Conservation (phyloP, 2,113 vertebrate genomes). For the Eretmochelys imbricata region DNA sequence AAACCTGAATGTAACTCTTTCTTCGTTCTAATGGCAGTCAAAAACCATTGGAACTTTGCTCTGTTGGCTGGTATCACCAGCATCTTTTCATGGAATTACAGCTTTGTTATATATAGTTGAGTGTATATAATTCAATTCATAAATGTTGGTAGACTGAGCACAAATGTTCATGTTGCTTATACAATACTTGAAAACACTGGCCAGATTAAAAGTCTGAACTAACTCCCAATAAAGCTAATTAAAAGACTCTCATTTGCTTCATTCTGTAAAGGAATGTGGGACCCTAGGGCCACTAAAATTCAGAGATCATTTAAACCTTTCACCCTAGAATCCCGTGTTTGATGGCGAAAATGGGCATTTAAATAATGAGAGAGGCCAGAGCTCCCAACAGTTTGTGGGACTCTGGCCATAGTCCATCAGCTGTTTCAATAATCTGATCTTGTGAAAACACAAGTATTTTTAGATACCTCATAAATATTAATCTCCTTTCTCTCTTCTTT, state of each 20-base stretch:
- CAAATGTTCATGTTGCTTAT: background rate
- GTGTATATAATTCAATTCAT: background rate
- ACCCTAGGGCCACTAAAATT: background rate
- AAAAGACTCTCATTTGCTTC: background rate
- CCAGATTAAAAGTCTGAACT: background rate
- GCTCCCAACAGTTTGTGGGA: background rate
- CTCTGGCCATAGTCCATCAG: background rate
- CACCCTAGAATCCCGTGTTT: background rate
- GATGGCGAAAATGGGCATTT: background rate
- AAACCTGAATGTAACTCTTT: background rate
- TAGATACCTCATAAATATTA: background rate
- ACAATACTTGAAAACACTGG: background rate
- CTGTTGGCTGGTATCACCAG: fast-evolving
- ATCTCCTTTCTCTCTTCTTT: background rate
- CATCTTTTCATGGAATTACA: background rate
- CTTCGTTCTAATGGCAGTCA: background rate
- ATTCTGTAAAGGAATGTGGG: background rate
- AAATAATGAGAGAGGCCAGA: background rate
- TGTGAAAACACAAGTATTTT: background rate
- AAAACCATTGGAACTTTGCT: background rate
- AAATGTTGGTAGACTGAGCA: background rate
- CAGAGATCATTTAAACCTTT: background rate
- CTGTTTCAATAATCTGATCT: background rate
- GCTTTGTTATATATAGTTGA: background rate
- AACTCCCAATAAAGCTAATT: background rate